phyloP scores from a whole-genome alignment of 1,140 invertebrate genomes.

The Oedothorax gibbosus region DNA sequence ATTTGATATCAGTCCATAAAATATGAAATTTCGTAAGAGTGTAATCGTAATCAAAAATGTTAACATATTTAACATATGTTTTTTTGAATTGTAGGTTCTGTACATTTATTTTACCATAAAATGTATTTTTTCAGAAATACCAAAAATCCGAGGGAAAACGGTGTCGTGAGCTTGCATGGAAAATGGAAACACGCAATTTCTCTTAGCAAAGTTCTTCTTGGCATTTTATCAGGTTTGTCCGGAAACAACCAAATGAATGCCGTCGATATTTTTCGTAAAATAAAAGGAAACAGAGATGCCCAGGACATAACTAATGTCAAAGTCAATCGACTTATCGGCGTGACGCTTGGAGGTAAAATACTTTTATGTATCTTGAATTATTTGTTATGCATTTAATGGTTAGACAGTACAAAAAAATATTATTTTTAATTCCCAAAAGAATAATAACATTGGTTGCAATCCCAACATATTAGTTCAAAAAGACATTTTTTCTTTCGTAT shows the following conservation, averaged over 20 bases:
- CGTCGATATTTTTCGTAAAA: not conserved
- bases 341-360: slow-evolving; percentile 32
- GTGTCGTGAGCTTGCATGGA: slow-evolving; percentile 21
- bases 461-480: too few relatives aligned
- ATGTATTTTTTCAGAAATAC: slow-evolving; percentile 6
- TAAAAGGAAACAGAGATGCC: not conserved
- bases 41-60: too few relatives aligned
- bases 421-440: not conserved
- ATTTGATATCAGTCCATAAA: too few relatives aligned
- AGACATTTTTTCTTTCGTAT: too few relatives aligned
- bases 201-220: slow-evolving; percentile 29
- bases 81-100: too few relatives aligned
- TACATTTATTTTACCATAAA: too few relatives aligned
- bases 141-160: slow-evolving; percentile 36
- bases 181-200: slow-evolving; percentile 40
- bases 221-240: slow-evolving; percentile 11
- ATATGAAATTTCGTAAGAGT: too few relatives aligned
- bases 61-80: too few relatives aligned
- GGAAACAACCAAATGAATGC: slow-evolving; percentile 13
- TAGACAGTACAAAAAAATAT: not conserved
- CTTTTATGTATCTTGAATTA: not conserved
- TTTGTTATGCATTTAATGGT: not conserved
- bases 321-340: slow-evolving; percentile 16
- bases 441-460: too few relatives aligned
- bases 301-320: not conserved